Conservation (phyloP, 1,140 invertebrate genomes). For the Cotesia vestalis region DNA sequence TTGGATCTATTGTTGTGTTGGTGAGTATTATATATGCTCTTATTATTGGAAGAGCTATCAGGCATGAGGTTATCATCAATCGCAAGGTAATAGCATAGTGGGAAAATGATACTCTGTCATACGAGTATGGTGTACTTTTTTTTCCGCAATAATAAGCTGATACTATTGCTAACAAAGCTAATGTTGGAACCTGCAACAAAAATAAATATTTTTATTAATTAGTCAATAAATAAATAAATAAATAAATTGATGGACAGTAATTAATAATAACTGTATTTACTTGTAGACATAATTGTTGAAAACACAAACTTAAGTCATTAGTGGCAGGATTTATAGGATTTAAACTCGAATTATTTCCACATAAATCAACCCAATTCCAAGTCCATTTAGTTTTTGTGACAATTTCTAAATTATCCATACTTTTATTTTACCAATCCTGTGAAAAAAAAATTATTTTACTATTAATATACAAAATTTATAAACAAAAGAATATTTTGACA, state of each 20-base stretch:
- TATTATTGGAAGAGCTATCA: constrained; percentile 73
- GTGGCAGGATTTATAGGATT: constrained; percentile 72
- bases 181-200: constrained; percentile 71
- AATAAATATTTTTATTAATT: constrained; percentile 19
- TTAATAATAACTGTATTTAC: constrained; percentile 51
- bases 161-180: constrained; percentile 74
- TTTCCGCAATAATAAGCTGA: constrained; percentile 82
- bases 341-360: constrained; percentile 71
- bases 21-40: constrained; percentile 71
- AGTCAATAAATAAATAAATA: constrained; percentile 9
- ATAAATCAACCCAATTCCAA: constrained; percentile 80
- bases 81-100: constrained; percentile 71
- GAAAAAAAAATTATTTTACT: constrained; percentile 1
- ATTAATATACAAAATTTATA: neutral
- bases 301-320: constrained; percentile 81
- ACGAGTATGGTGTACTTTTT: constrained; percentile 67
- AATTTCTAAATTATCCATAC: constrained; percentile 21
- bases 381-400: constrained; percentile 45
- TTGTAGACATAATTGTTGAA: constrained; percentile 79
- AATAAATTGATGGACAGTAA: neutral
- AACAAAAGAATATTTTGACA: neutral
- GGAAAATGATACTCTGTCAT: constrained; percentile 66
- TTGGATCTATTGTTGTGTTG: constrained; percentile 45
- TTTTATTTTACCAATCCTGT: neutral
- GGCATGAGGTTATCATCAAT: constrained; percentile 69